Evolutionary conservation across 2,113 vertebrate genomes (phyloP).

Genomic region (Takifugu bimaculatus): DNA sequence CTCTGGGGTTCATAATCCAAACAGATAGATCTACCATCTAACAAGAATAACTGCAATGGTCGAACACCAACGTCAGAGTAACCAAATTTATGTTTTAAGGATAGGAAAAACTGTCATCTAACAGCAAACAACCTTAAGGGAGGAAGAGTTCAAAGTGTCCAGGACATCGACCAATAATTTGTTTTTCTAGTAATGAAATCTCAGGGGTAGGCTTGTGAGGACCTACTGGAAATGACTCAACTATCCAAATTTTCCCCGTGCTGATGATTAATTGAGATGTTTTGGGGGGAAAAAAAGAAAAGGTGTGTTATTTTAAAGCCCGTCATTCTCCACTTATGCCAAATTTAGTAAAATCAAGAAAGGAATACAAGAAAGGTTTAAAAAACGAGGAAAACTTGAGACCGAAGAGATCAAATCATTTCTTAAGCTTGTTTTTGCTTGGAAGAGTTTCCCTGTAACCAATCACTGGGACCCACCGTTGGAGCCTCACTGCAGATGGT

Average conservation of each 20-base stretch:
- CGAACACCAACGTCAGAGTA: slow-evolving; percentile 13
- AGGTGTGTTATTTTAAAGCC: slow-evolving; percentile 22
- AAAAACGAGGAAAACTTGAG: slow-evolving; percentile 35
- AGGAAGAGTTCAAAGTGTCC: slow-evolving; percentile 5
- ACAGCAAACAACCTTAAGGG: neutral
- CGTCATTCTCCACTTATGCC: too few relatives aligned
- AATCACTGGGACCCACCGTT: slow-evolving; percentile 26
- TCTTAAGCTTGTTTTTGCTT: slow-evolving; percentile 15
- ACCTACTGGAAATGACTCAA: slow-evolving; percentile 62
- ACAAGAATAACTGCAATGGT: slow-evolving; percentile 20
- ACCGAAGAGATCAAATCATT: slow-evolving; percentile 30
- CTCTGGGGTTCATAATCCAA: slow-evolving; percentile 33
- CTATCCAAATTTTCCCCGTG: slow-evolving; percentile 28
- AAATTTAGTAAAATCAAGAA: slow-evolving; percentile 37
- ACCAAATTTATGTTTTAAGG: neutral
- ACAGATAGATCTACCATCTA: slow-evolving; percentile 9
- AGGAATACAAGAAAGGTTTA: slow-evolving; percentile 16
- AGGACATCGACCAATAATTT: slow-evolving; percentile 20
- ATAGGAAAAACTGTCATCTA: slow-evolving; percentile 3
- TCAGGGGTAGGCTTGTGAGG: slow-evolving; percentile 36
- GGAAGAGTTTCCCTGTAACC: slow-evolving; percentile 24
- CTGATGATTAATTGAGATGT: slow-evolving; percentile 39
- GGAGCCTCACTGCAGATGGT: slow-evolving; percentile 19
- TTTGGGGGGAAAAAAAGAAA: slow-evolving; percentile 47
- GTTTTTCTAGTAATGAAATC: slow-evolving; percentile 24